Base-by-base conservation (phyloP, 1,140 invertebrate species). In the Leptinotarsa texana region DNA sequence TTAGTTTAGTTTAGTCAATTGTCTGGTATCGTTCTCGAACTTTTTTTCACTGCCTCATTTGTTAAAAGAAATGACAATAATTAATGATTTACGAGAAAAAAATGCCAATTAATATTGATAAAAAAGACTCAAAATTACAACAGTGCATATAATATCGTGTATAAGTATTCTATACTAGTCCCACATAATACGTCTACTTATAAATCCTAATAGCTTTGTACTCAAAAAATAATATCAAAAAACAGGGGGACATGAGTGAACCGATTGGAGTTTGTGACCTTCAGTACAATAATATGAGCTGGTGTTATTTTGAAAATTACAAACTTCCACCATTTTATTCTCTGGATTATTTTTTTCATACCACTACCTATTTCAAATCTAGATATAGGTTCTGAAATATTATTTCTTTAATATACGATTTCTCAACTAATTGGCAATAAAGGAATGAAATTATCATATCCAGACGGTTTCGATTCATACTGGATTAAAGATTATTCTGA, bases 91-190 rank as follows among this genome's bases (percentile, higher is more conserved):
- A 57, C 51, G 51, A n/a, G 6, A 42, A 57, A 67, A n/a, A 18
- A 67, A 67, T 27, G 65, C 65, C 65, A 33, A 57, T 57, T 57
- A 42, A 57, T 57, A 57, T 57, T 57, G 51, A 57, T 57, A 67
- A 67, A 67, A 67, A 42, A 22, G 65, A 22, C 24, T 67, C 42
- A 27, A 24, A 33, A 67, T 67, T 57, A 4, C 51, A 57, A 57
- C 17, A 57, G 51, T 57, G 51, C 51, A 57, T 57, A 57, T n/a
- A 17, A 18, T 57, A 42, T 3, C 33, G 33, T 57, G 22, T 71
- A 24, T 71, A 71, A 71, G 69, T 71, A 71, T 57, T 70, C 51
- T 22, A 51, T 71, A 62, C 69, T 71, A 71, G 69, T 71, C 69
- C 69, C 69, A 42, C 68, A 57, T 71, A 71, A 71, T 71, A 71